phyloP scores from a whole-genome alignment of 1,140 invertebrate genomes.

The Dreissena rostriformis region DNA sequence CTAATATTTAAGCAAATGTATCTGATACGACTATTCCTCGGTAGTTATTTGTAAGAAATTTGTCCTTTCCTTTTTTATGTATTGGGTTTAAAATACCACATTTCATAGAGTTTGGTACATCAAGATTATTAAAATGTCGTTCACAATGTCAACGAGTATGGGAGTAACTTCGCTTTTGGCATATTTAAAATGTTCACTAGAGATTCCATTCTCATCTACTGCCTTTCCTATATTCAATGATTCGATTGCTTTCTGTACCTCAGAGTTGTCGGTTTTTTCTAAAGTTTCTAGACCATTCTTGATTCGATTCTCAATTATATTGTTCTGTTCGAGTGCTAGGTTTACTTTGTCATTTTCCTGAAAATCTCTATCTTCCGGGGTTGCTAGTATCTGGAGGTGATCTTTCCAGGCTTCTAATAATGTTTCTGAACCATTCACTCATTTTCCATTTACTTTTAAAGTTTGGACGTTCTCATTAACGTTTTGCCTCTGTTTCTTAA shows the following conservation, averaged over 20 bases:
- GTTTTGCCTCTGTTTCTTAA: neutral
- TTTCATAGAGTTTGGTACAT: neutral
- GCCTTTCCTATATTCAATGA: conserved; percentile 8
- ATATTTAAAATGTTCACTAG: conserved; percentile 13
- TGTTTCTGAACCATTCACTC: neutral
- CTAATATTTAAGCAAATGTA: neutral
- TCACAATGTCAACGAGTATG: neutral
- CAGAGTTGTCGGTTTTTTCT: neutral
- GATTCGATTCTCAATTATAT: neutral
- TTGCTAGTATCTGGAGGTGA: neutral
- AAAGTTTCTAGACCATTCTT: neutral
- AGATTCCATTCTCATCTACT: neutral
- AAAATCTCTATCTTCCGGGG: neutral
- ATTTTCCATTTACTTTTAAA: neutral
- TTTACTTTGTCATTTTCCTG: conserved; percentile 3
- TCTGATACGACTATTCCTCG: conserved; percentile 9
- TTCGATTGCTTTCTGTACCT: neutral
- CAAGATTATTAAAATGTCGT: conserved; percentile 3
- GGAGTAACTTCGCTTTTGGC: neutral
- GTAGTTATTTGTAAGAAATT: neutral
- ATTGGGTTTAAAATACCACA: neutral
- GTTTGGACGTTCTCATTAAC: neutral
- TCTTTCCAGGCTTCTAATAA: conserved; percentile 1
- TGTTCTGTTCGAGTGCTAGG: conserved; percentile 4
- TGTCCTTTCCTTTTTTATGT: conserved; percentile 18